A percentile compares a stretch with the other conserved stretches of the same genome.
Evolutionary conservation across 2,113 vertebrate species (phyloP).

Genomic region (Chionodraco myersi): DNA sequence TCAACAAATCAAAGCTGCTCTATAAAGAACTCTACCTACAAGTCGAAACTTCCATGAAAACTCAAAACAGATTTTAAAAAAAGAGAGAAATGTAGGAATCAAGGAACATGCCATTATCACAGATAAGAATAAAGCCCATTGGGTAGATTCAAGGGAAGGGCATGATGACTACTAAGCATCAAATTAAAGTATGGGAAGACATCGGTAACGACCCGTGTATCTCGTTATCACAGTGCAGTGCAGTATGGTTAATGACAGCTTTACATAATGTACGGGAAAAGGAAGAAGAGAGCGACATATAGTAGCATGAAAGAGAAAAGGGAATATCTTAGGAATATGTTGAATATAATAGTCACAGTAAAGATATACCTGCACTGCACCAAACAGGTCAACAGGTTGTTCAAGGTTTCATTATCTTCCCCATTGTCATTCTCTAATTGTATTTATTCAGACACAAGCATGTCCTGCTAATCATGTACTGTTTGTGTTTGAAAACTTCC

Average conservation of each 20-base stretch:
- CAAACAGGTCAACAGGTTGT: neutral
- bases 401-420: neutral
- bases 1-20: neutral
- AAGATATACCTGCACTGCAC: neutral
- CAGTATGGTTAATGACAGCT: conserved; percentile 22
- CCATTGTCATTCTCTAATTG: neutral
- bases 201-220: conserved; percentile 10
- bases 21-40: neutral
- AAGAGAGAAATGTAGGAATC: neutral
- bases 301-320: neutral
- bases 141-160: conserved; percentile 31
- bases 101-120: neutral
- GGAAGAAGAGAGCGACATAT: neutral
- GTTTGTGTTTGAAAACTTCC: neutral
- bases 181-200: conserved; percentile 29
- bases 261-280: neutral
- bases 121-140: conserved; percentile 8
- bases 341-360: neutral
- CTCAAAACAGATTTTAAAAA: neutral
- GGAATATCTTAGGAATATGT: neutral
- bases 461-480: neutral
- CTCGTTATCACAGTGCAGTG: conserved; percentile 22
- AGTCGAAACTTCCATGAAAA: neutral
- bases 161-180: conserved; percentile 19
- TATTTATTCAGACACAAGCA: neutral